Base-by-base conservation (phyloP, 2,113 vertebrate species). In the Columbina picui region DNA sequence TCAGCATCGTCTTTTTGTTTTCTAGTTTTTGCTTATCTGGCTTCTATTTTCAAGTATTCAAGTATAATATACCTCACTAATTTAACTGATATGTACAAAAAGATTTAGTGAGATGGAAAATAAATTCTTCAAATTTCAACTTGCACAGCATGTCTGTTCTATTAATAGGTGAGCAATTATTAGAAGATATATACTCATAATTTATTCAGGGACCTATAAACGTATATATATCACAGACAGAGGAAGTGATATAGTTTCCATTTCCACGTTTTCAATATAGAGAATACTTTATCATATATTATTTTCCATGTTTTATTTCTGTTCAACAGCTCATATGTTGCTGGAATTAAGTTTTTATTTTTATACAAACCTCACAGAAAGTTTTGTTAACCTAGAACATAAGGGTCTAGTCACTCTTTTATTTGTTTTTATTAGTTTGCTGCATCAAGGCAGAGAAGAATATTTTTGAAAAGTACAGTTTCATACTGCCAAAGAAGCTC, bases 341-440 rank as follows among this genome's bases (percentile, higher is more conserved):
- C 50, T 47, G 36, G 38, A 95, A 92, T 87, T 79, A 34, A 76
- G 32, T 84, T 97, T 93, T 91, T 92, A 84, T 78, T 92, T 94
- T 87, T 84, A 93, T 79, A 87, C 49, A 59, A 89, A 57, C 7
- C 34, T 38, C 27, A 75, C 4, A 87, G 74, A 15, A 87, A 84
- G 19, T 76, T 85, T 84, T 73, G 20, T 68, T 83, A 71, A 78
- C 23, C 87, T 64, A 87, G 43, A 80, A 96, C 88, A 87, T 27
- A 91, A n/a, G 10, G 19, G 36, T 67, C 22, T 38, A 91, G 60
- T 59, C 47, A 77, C 59, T 16, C 47, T 93, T 92, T 64, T 79
- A 80, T 94, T 95, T 94, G 47, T 17, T 96, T 93, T 87, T 93
- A 96, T 96, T 95, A 96, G 45, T 91, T 97, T 94, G 65, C 19